A percentile compares a stretch with the other conserved stretches of the same genome.
These are phyloP conservation scores for Sarcophaga carnaria DNA, from an alignment of 2,888 invertebrate species.

Conservation along the genomic window DNA sequence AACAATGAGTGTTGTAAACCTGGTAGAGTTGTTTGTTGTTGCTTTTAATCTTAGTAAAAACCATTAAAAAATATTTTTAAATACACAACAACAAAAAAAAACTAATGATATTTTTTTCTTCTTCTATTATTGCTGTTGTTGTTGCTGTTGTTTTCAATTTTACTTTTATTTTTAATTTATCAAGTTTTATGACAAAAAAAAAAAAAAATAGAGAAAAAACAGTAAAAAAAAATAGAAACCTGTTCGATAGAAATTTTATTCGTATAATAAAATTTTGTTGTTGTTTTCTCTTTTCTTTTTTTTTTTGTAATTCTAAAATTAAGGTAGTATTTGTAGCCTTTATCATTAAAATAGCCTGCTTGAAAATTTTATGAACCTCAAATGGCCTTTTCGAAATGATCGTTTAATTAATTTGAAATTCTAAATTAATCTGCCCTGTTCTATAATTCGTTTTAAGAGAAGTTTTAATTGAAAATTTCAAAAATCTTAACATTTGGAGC, in stretches of 20 bases:
- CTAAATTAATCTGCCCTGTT: too few relatives aligned
- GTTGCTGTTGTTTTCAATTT: background rate
- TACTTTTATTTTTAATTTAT: background rate
- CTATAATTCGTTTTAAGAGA: too few relatives aligned
- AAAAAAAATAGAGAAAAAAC: too few relatives aligned
- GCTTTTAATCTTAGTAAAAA: background rate
- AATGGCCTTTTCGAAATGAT: background rate
- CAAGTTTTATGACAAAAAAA: too few relatives aligned
- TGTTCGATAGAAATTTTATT: too few relatives aligned
- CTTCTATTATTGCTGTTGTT: too few relatives aligned
- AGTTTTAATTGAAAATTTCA: too few relatives aligned
- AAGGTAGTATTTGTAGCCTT: background rate
- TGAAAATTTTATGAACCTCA: background rate
- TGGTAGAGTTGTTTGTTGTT: background rate
- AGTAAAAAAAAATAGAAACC: too few relatives aligned
- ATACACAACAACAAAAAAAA: background rate
- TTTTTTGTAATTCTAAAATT: background rate
- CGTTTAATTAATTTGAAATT: background rate
- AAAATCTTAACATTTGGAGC: too few relatives aligned
- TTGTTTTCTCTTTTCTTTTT: background rate
- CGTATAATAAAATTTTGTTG: too few relatives aligned
- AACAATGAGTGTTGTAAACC: background rate
- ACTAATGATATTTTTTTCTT: background rate
- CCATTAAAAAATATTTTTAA: slow-evolving; percentile 3
- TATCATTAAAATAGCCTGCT: slow-evolving; percentile 16